Conservation (phyloP, 2,888 invertebrate genomes). For the Xanthorhoe spadicearia region DNA sequence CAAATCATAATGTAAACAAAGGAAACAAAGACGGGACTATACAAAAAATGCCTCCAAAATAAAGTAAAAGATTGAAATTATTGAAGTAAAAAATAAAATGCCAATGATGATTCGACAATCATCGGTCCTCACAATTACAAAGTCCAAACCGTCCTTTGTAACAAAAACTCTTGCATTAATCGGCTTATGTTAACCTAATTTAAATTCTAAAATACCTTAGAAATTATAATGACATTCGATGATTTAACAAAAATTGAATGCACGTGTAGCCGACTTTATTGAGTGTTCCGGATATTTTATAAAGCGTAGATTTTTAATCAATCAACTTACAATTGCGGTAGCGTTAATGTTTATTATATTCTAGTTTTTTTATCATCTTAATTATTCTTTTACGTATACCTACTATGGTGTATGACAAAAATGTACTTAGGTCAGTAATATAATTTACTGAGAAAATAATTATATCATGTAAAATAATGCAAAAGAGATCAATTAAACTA, state of each 20-base stretch:
- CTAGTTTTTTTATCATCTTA: too few species aligned
- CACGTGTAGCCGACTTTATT: conserved; percentile 17
- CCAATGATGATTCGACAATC: conserved; percentile 28
- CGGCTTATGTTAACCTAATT: conserved; percentile 66
- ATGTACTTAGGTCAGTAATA: too few species aligned
- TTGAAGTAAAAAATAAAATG: conserved; percentile 23
- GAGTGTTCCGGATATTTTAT: conserved; percentile 44
- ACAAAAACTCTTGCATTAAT: conserved; percentile 48
- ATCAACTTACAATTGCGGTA: too few species aligned
- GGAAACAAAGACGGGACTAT: conserved; percentile 8
- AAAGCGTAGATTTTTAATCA: neutral
- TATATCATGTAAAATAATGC: too few species aligned
- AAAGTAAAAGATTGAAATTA: conserved; percentile 13
- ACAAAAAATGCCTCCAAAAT: conserved; percentile 16
- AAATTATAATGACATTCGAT: conserved; percentile 73
- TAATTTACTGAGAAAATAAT: too few species aligned
- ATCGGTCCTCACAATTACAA: conserved; percentile 25
- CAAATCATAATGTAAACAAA: conserved; percentile 25
- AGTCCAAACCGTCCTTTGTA: conserved; percentile 34
- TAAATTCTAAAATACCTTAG: conserved; percentile 71
- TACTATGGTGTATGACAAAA: too few species aligned
- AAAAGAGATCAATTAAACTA: too few species aligned
- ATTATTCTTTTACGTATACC: too few species aligned
- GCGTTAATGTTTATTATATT: too few species aligned
- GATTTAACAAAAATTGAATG: conserved; percentile 65